phyloP scores from a whole-genome alignment of 2,113 vertebrate species.

The Actinemys pallida region DNA sequence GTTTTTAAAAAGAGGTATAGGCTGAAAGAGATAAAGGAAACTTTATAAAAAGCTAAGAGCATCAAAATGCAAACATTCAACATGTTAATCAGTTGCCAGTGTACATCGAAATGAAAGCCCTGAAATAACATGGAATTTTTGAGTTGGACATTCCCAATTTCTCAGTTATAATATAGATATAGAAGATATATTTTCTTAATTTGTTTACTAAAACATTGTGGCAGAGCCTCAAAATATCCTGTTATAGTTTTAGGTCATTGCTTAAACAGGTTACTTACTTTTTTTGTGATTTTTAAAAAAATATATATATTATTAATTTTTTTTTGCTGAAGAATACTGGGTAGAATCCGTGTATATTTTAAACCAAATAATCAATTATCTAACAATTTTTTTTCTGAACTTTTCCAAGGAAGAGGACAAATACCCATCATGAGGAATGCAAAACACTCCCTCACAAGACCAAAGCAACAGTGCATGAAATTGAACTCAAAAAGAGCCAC shows the following conservation, averaged over 20 bases:
- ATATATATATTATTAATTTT: background rate
- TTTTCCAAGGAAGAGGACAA: constrained; percentile 67
- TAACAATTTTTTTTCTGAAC: constrained; percentile 73
- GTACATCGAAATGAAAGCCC: background rate
- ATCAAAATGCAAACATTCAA: constrained; percentile 24
- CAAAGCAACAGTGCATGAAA: constrained; percentile 87
- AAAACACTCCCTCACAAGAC: constrained; percentile 77
- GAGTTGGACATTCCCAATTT: background rate
- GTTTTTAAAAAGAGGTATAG: background rate
- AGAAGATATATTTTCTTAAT: background rate
- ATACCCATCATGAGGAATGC: constrained; percentile 73
- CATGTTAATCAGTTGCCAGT: background rate
- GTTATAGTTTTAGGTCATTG: background rate
- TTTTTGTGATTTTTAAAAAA: background rate
- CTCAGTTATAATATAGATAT: background rate
- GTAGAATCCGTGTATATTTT: background rate
- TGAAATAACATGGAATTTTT: background rate
- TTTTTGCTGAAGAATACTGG: background rate
- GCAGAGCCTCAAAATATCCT: constrained; percentile 1
- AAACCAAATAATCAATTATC: constrained; percentile 53
- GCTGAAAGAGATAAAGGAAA: background rate
- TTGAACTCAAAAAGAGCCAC: constrained; percentile 85
- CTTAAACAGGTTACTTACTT: background rate
- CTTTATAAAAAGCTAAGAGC: background rate
- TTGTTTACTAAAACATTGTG: constrained; percentile 20